Base-by-base conservation (phyloP, 2,888 invertebrate species). In the Sinopyrophorus schimmeli region DNA sequence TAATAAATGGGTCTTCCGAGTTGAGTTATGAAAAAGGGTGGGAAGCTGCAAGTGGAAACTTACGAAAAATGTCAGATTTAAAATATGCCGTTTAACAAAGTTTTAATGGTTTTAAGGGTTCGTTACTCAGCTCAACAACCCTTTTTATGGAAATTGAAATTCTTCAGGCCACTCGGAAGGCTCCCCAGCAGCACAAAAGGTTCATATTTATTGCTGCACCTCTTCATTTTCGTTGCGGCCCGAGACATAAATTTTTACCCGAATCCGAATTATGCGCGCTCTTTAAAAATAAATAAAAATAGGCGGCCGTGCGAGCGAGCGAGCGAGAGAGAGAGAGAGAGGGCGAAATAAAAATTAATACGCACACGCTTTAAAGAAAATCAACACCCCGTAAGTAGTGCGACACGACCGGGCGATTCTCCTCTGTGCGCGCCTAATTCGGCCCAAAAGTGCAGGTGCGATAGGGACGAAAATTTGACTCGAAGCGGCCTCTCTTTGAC, bases 401-500 rank as follows among this genome's bases (percentile, higher is more conserved):
- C n/a, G 44, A 47, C 39, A 28, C 12, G 47, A 32, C 30, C 27
- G 20, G n/a, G 27, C 40, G 44, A 49, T 44, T 44, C 50, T 28
- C 32, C 31, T 10, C 4, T 24, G 24, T 15, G 30, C 30, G 6
- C 31, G 18, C 17, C 28, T 34, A 35, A 20, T 11, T 47, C 26
- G 17, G 14, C 12, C 42, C 16, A 14, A 35, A 47, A 24, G 41
- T 41, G 30, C 14, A 20, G 10, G 18, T 24, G 15, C 26, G 5
- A 39, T 46, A 49, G 47, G 42, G 53, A 54, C 55, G 51, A 46
- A 34, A 46, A 46, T 47, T 32, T 51, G 48, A 47, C 41, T n/a
- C 53, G 37, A 50, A 53, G 61, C 65, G 70, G 64, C 54, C 38
- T 59, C n/a, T n/a, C 71, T 72, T 72, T 72, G 71, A 72, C 72